A percentile compares a stretch with the other conserved stretches of the same genome.
These are phyloP conservation scores for Orchesella cincta DNA, from an alignment of 1,140 invertebrate genomes.

Conservation along the genomic window DNA sequence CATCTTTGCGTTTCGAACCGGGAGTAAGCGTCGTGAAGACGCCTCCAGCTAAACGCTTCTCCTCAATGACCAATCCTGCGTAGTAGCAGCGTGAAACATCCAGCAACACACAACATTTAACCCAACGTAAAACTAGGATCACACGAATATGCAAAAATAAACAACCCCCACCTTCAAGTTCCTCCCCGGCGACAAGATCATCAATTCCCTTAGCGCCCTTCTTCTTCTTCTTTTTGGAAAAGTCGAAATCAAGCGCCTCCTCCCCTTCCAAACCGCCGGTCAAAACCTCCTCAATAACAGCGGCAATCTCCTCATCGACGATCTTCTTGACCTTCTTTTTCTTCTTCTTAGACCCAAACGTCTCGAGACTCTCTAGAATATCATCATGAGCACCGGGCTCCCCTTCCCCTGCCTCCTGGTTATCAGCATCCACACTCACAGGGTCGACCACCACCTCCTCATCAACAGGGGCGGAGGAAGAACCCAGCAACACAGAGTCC, in stretches of 20 bases:
- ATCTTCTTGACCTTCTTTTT: slow-evolving; percentile 79
- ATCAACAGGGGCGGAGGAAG: slow-evolving; percentile 75
- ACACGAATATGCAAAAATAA: slow-evolving; percentile 58
- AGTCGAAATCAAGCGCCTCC: slow-evolving; percentile 71
- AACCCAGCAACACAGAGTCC: slow-evolving; percentile 70
- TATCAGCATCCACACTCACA: slow-evolving; percentile 59
- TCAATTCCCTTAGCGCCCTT: slow-evolving; percentile 70
- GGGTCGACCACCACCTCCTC: slow-evolving; percentile 82
- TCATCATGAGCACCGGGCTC: slow-evolving; percentile 43
- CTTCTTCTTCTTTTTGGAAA: slow-evolving; percentile 88
- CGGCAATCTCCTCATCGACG: slow-evolving; percentile 68
- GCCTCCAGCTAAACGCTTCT: no score
- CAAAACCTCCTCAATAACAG: slow-evolving; percentile 61
- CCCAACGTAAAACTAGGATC: no score
- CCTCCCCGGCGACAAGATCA: slow-evolving; percentile 65
- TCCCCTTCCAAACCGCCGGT: slow-evolving; percentile 53
- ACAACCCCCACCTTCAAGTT: slow-evolving; percentile 76
- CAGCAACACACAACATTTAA: no score
- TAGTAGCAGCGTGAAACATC: no score
- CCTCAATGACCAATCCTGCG: no score
- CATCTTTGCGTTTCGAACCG: no score
- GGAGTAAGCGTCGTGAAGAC: no score
- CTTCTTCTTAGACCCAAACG: slow-evolving; percentile 83
- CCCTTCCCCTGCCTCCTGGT: slow-evolving; percentile 56
- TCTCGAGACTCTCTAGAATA: slow-evolving; percentile 65